Evolutionary conservation across 2,113 vertebrate species (phyloP), one percentile per base, ranked within the genome.

Genomic region (Apodemus speciosus): DNA sequence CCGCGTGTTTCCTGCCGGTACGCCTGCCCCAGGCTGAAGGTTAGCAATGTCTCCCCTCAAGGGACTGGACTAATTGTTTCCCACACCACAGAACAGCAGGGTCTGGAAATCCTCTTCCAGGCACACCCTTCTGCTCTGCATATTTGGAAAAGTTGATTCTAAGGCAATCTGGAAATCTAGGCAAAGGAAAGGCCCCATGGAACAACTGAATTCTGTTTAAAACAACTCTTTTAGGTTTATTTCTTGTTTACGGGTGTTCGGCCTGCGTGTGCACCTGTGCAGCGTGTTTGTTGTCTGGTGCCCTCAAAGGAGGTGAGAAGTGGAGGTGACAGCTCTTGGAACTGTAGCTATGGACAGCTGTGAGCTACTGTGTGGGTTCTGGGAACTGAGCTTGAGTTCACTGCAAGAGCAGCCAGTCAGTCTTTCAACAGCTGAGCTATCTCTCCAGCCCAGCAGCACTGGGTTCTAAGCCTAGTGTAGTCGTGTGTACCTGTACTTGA

Each of bases 21-120:
- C 73, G 21, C 83, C 53, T 13, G 56, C 13, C n/a, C 66, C 72
- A 86, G 49, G 72, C 27, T 49, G 40, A 85, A 71, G 71, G 85
- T 85, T 75, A n/a, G 32, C 3, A 2, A 46, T 49, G 30, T 83
- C 89, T 92, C 86, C 79, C 92, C 71, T 32, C 60, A 20, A 53
- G 95, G 95, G 94, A 96, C 91, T 43, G 25, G 35, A 71, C 77
- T 56, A 43, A 96, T 96, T 96, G 96, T 97, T 97, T 96, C 79
- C 91, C 91, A 89, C 56, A 91, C 75, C 8, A 6, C 25, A 23
- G 66, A 43, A 43, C 60, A 43, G 64, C 76, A 77, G 66, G 68
- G 68, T 69, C 77, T 93, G 75, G 92, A 93, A 96, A 84, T 87
- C 79, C n/a, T 64, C 89, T 64, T 91, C n/a, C 64, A 85, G 92